Percentiles rank a stretch among this genome's conserved stretches.
Evolutionary conservation across 1,140 invertebrate genomes (phyloP).

Genomic region (Pygmarrhopalites habei): DNA sequence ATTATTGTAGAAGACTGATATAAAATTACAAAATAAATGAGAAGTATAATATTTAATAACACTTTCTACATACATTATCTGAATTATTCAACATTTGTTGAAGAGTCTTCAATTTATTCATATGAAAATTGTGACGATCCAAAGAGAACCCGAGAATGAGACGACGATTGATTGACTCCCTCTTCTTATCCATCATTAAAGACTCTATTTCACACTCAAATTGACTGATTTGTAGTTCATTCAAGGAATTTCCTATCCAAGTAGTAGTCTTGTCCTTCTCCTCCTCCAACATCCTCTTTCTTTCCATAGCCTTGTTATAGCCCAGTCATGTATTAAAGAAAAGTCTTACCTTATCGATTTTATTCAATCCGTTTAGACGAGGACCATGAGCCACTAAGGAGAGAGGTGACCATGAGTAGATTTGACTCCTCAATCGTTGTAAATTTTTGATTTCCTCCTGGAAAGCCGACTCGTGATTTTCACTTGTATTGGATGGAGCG

Average conservation of each 20-base stretch:
- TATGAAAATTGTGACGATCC: constrained; percentile 93
- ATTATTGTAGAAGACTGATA: not conserved
- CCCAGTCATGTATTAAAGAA: too few species aligned
- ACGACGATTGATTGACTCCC: constrained; percentile 92
- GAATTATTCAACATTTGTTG: constrained; percentile 91
- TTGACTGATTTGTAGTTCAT: constrained; percentile 77
- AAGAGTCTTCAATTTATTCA: constrained; percentile 92
- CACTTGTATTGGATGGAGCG: constrained; percentile 99
- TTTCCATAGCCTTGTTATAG: constrained; percentile 98
- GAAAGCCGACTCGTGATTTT: constrained; percentile 99
- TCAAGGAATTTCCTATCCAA: constrained; percentile 88
- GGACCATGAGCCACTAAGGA: too few species aligned
- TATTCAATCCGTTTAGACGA: too few species aligned
- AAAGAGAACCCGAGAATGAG: constrained; percentile 84
- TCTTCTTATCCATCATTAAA: constrained; percentile 86
- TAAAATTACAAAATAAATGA: not conserved
- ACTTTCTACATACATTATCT: not conserved
- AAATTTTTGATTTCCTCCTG: constrained; percentile 99
- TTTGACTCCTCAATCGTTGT: constrained; percentile 97
- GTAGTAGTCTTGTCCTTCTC: constrained; percentile 90
- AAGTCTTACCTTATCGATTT: too few species aligned
- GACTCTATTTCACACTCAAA: constrained; percentile 98
- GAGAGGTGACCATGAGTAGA: constrained; percentile 99
- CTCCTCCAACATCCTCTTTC: constrained; percentile 99
- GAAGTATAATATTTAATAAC: not conserved